Percentiles rank a stretch among this genome's conserved stretches.
These are phyloP conservation scores for Tringa solitaria DNA, from an alignment of 2,113 vertebrate genomes.

Conservation along the genomic window DNA sequence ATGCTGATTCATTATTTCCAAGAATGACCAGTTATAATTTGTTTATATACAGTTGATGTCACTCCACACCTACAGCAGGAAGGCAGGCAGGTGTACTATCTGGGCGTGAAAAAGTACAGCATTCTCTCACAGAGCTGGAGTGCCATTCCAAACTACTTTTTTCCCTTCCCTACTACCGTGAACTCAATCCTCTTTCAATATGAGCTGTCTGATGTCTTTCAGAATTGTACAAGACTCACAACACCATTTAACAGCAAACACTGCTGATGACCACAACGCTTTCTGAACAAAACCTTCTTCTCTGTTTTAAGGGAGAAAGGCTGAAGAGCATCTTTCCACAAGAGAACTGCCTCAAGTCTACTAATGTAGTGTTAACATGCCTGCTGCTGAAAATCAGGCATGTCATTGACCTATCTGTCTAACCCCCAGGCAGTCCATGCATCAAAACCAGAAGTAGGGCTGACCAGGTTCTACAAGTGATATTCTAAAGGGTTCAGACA, in stretches of 20 bases:
- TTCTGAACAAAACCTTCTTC: background rate
- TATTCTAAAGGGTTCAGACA: background rate
- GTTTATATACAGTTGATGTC: background rate
- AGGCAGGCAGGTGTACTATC: background rate
- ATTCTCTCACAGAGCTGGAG: accelerated
- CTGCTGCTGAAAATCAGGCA: background rate
- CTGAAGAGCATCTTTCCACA: background rate
- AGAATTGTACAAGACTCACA: no score
- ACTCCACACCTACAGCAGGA: background rate
- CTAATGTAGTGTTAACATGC: background rate
- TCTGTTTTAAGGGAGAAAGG: background rate
- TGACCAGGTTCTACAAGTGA: background rate
- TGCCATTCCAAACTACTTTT: background rate
- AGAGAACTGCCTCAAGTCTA: background rate
- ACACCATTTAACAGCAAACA: no score
- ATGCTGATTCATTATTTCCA: background rate
- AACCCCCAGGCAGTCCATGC: background rate
- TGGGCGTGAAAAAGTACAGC: background rate
- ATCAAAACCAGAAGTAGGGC: background rate
- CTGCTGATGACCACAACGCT: background rate
- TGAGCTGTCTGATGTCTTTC: background rate
- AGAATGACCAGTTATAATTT: background rate
- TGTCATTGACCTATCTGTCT: background rate
- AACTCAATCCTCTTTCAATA: background rate
- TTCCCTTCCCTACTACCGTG: background rate